Evolutionary conservation across 2,888 invertebrate species (phyloP).

Genomic region (Melanargia galathea): DNA sequence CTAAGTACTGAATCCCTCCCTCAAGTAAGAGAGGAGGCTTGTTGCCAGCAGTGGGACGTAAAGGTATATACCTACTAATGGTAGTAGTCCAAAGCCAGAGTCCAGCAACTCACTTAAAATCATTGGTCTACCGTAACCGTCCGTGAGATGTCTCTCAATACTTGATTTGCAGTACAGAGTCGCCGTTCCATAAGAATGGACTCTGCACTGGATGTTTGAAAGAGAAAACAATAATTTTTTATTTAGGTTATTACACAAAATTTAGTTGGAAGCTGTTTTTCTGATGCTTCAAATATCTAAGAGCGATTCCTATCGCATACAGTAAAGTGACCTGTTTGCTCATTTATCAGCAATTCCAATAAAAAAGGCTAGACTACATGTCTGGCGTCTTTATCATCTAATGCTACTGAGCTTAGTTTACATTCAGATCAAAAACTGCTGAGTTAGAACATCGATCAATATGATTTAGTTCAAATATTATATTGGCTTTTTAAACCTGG

Average conservation of each 20-base stretch:
- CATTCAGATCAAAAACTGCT: conserved; percentile 69
- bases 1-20: no score
- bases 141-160: not conserved
- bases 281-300: not conserved
- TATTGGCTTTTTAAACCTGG: conserved; percentile 9
- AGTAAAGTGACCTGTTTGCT: conserved; percentile 5
- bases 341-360: conserved; percentile 5
- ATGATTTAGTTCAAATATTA: conserved; percentile 50
- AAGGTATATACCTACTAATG: no score
- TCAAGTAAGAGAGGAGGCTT: no score
- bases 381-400: conserved; percentile 27
- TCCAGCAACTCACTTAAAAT: not conserved
- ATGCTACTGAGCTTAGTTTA: conserved; percentile 65
- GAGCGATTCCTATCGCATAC: not conserved
- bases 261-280: not conserved
- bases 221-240: no score
- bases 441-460: conserved; percentile 77
- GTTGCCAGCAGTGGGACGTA: no score
- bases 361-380: not conserved
- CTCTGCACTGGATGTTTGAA: no score
- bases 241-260: not conserved
- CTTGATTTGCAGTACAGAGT: no score
- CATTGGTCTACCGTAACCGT: not conserved
- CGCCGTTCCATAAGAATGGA: no score
- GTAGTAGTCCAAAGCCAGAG: no score